These are phyloP conservation scores for Blomia tropicalis DNA, from an alignment of 2,888 invertebrate species.

Conservation along the genomic window DNA sequence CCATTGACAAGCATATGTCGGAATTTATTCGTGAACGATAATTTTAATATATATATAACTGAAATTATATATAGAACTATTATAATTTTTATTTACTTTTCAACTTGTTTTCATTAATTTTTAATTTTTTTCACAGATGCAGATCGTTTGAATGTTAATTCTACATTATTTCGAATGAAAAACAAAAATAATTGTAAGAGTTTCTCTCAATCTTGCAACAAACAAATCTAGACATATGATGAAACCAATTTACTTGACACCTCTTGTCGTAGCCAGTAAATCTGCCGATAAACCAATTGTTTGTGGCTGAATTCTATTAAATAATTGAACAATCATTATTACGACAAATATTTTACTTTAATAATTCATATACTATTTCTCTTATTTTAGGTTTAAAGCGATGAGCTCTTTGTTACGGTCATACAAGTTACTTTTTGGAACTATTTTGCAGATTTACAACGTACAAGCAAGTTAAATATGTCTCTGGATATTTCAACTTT, in stretches of 20 bases:
- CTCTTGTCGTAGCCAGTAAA: not conserved
- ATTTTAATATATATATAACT: not conserved
- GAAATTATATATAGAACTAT: not conserved
- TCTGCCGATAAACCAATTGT: not conserved
- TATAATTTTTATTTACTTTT: too few species aligned
- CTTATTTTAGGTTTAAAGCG: too few species aligned
- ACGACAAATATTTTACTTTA: too few species aligned
- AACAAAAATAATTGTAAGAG: not conserved
- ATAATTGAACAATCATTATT: too few species aligned
- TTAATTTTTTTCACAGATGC: not conserved
- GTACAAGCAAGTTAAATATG: too few species aligned
- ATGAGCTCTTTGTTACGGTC: too few species aligned
- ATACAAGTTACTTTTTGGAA: too few species aligned
- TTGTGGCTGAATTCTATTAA: too few species aligned
- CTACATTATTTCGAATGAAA: too few species aligned
- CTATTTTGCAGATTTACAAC: too few species aligned
- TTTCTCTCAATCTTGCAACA: not conserved
- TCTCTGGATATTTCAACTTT: too few species aligned
- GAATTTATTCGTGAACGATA: not conserved
- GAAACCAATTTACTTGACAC: not conserved
- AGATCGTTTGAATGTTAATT: not conserved
- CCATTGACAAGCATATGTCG: conserved; percentile 12
- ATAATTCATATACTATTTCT: too few species aligned
- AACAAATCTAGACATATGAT: not conserved
- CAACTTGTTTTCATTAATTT: not conserved